These are phyloP conservation scores for Percopsis omiscomaycus DNA, from an alignment of 2,797 vertebrate species.

Conservation along the genomic window DNA sequence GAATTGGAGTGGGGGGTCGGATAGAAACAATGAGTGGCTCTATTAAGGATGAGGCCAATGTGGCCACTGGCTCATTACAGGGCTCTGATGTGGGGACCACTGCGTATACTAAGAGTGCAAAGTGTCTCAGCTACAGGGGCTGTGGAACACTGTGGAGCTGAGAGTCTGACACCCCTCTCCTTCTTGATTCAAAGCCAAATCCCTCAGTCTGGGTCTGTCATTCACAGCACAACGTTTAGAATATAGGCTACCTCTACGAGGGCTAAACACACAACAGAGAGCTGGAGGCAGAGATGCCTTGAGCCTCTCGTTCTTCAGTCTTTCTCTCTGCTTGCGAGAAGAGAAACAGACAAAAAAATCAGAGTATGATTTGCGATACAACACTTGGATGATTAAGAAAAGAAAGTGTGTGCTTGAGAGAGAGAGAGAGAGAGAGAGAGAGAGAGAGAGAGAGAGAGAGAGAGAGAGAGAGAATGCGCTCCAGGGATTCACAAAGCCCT, in stretches of 20 bases:
- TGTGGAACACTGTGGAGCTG: slow-evolving; percentile 43
- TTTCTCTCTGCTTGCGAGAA: slow-evolving; percentile 14
- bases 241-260: slow-evolving; percentile 13
- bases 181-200: slow-evolving; percentile 45
- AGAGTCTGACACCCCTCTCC: slow-evolving; percentile 26
- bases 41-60: slow-evolving; percentile 60
- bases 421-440: slow-evolving; percentile 19
- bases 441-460: slow-evolving; percentile 1
- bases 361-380: neutral
- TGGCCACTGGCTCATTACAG: slow-evolving; percentile 70
- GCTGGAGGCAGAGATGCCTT: slow-evolving; percentile 43
- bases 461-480: slow-evolving; percentile 7
- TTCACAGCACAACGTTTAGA: slow-evolving; percentile 23
- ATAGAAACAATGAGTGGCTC: slow-evolving; percentile 57
- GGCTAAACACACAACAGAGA: slow-evolving; percentile 36
- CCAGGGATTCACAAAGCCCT: slow-evolving; percentile 11
- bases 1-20: slow-evolving; percentile 57
- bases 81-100: slow-evolving; percentile 64
- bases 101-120: slow-evolving; percentile 41
- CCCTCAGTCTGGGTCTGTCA: slow-evolving; percentile 47
- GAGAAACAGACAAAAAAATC: slow-evolving; percentile 14
- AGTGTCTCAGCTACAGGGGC: slow-evolving; percentile 41
- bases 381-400: neutral
- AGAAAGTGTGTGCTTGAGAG: slow-evolving; percentile 1
- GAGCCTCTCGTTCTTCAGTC: slow-evolving; percentile 30